Evolutionary conservation across 2,888 invertebrate species (phyloP).

Genomic region (Tipula confusa): DNA sequence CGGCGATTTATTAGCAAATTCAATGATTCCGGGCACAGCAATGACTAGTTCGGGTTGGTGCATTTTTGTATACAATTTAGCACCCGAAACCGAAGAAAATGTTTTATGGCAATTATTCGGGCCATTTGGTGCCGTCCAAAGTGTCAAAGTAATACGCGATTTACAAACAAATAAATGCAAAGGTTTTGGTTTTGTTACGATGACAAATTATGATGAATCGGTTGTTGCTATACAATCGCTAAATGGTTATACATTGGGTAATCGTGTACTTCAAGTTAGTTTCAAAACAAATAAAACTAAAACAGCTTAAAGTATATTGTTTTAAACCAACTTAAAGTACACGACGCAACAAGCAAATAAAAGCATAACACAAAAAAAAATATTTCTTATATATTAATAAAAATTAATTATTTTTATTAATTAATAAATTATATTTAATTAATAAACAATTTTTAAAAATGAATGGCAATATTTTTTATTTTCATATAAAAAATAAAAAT

Average conservation of each 20-base stretch:
- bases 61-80: constrained; percentile 93
- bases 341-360: not conserved
- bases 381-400: not conserved
- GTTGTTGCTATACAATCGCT: constrained; percentile 93
- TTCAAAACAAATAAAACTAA: constrained; percentile 92
- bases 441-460: constrained; percentile 33
- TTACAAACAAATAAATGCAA: constrained; percentile 95
- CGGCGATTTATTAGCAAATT: constrained; percentile 69
- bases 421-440: constrained; percentile 26
- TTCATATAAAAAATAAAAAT: constrained; percentile 25
- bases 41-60: constrained; percentile 74
- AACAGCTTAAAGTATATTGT: constrained; percentile 49
- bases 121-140: constrained; percentile 95
- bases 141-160: constrained; percentile 94
- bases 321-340: not conserved
- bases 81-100: constrained; percentile 93
- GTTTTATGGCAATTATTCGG: constrained; percentile 95
- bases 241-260: constrained; percentile 93
- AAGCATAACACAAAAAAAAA: not conserved
- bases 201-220: constrained; percentile 98
- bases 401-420: constrained; percentile 32
- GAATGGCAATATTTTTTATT: constrained; percentile 33
- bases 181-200: constrained; percentile 97
- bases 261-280: constrained; percentile 94
- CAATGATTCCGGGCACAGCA: constrained; percentile 79